Evolutionary conservation across 2,888 invertebrate species (phyloP).

Genomic region (Leucophenga montana): DNA sequence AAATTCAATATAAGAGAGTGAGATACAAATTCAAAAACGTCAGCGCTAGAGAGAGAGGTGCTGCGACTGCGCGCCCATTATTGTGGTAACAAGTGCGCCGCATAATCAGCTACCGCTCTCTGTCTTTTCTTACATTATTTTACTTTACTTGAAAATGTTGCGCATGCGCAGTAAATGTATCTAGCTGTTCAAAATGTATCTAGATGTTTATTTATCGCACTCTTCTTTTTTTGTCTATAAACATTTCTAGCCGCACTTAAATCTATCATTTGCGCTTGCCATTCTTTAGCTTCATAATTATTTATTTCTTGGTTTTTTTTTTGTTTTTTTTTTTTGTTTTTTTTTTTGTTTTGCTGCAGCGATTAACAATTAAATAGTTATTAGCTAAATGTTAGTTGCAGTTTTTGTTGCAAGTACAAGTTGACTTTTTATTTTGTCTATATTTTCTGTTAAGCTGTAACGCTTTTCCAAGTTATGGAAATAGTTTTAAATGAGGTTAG

Average conservation of each 20-base stretch:
- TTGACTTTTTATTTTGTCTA: too few species aligned
- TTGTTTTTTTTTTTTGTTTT: not conserved
- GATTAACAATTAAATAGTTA: constrained; percentile 10
- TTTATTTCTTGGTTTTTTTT: not conserved
- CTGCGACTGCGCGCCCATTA: not conserved
- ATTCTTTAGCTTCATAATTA: not conserved
- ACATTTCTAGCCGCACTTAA: too few species aligned
- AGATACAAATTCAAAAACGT: constrained; percentile 1
- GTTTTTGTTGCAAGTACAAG: too few species aligned
- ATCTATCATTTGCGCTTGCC: too few species aligned
- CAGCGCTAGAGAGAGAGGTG: constrained; percentile 40
- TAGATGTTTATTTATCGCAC: too few species aligned
- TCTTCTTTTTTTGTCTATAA: too few species aligned
- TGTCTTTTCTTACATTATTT: too few species aligned
- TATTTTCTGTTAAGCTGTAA: too few species aligned
- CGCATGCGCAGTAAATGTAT: constrained; percentile 47
- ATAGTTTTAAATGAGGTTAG: not conserved
- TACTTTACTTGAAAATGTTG: not conserved
- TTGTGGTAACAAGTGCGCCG: constrained; percentile 27
- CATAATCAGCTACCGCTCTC: too few species aligned
- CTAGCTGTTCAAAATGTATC: constrained; percentile 27
- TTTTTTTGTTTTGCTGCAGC: not conserved
- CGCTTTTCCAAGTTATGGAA: not conserved
- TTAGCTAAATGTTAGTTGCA: constrained; percentile 2
- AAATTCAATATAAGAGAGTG: constrained; percentile 27